Conservation (phyloP, 1,140 invertebrate species). For the Brachionus asplanchnoidis region DNA sequence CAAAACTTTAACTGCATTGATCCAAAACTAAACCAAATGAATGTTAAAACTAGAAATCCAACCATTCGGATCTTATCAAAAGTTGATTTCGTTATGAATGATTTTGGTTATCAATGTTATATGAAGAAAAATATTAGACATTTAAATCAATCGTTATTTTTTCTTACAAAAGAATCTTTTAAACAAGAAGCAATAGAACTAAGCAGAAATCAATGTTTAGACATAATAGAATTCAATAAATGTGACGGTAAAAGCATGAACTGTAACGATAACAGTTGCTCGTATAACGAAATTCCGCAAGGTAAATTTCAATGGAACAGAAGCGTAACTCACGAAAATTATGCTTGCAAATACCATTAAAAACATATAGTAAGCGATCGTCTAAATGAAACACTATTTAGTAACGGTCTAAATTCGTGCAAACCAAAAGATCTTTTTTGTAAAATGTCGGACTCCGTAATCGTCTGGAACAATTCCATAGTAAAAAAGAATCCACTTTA, state of each 20-base stretch:
- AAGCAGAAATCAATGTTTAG: neutral
- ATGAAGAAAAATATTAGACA: neutral
- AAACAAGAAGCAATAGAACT: neutral
- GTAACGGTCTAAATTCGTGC: neutral
- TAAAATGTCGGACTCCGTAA: neutral
- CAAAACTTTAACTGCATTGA: no score
- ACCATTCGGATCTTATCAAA: no score
- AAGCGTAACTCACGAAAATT: neutral
- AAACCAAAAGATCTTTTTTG: conserved; percentile 21
- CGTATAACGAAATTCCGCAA: no score
- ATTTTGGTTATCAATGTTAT: neutral
- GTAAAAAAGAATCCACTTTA: neutral
- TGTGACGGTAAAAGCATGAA: no score
- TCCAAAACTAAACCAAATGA: no score
- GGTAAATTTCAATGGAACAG: neutral
- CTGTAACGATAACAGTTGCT: no score
- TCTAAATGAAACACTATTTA: neutral
- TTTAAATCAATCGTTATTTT: neutral
- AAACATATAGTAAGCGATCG: neutral
- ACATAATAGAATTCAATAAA: no score
- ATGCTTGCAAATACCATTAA: neutral
- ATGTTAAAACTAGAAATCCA: no score
- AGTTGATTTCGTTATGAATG: neutral
- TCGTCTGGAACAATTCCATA: neutral
- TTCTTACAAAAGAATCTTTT: neutral